These are phyloP conservation scores for Schizaphis graminum DNA, from an alignment of 2,888 invertebrate genomes.

Conservation along the genomic window DNA sequence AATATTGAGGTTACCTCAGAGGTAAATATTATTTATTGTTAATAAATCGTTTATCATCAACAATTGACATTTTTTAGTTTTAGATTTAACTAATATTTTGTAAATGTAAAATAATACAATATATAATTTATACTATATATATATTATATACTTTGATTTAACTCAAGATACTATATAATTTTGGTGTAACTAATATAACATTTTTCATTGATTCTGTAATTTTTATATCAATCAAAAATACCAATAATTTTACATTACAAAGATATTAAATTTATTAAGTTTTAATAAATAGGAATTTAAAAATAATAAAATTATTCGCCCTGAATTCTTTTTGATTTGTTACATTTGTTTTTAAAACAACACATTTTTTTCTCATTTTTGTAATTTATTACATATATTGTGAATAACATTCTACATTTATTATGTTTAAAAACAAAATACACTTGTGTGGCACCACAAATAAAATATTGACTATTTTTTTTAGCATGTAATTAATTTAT, in stretches of 20 bases:
- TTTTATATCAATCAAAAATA: background rate
- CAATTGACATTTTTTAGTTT: conserved; percentile 46
- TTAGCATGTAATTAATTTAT: background rate
- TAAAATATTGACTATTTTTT: background rate
- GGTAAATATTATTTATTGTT: background rate
- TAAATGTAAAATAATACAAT: background rate
- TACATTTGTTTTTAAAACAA: background rate
- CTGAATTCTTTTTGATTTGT: background rate
- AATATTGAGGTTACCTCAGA: background rate
- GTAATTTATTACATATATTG: background rate
- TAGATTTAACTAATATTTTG: background rate
- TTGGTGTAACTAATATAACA: background rate
- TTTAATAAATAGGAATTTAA: background rate
- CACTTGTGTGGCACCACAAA: background rate
- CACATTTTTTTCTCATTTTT: background rate
- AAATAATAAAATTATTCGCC: background rate
- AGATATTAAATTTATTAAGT: background rate
- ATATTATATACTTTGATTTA: background rate
- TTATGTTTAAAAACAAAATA: background rate
- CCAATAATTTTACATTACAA: background rate
- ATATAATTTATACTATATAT: background rate
- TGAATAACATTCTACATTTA: background rate
- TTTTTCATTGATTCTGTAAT: background rate
- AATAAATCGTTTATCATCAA: background rate
- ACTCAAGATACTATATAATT: too few relatives aligned